Evolutionary conservation across 2,113 vertebrate species (phyloP), one percentile per base, ranked within the genome.

Genomic region (Lycaon pictus): DNA sequence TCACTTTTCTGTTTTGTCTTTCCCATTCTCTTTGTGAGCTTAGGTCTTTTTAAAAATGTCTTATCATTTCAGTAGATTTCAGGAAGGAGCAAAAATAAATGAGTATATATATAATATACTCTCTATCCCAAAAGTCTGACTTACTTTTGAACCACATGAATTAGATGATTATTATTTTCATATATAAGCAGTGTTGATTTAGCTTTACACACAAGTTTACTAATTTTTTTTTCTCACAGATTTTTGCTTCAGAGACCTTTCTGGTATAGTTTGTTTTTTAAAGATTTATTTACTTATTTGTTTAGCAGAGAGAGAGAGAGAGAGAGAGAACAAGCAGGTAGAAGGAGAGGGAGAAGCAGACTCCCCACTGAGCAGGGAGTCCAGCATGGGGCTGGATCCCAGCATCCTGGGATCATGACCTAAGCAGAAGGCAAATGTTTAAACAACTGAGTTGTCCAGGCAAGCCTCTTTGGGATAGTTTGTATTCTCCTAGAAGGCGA

Each of bases 31-130:
- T 43, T 29, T 29, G 51, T 48, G 69, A 95, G 16, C 29, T 69
- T 77, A 53, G 63, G 22, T 56, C 35, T 77, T 77, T 29, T 11
- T 5, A 60, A 84, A 90, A 77, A 11, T 35, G 29, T 25, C 37
- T 79, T 85, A 32, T 79, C 12, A 85, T 91, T 84, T 84, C 51
- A 77, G 79, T 67, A 84, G 29, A 58, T 87, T 69, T 93, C 51
- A 87, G 22, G 72, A 90, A 77, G 60, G 35, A 90, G 37, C 60
- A 95, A 85, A 67, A 85, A 58, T 35, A 67, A 77, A 67, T 58
- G 20, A 90, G 80, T 65, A 9, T 85, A n/a, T 85, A n/a, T 53
- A 37, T 2, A 69, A 62, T 71, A 25, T 12, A 25, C 25, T 25
- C 27, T 91, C 37, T 91, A 25, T 62, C 22, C 37, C 37, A 60